Percentiles rank a stretch among this genome's conserved stretches.
Evolutionary conservation across 2,797 vertebrate genomes (phyloP).

Genomic region (Enteromius unitaeniatus): DNA sequence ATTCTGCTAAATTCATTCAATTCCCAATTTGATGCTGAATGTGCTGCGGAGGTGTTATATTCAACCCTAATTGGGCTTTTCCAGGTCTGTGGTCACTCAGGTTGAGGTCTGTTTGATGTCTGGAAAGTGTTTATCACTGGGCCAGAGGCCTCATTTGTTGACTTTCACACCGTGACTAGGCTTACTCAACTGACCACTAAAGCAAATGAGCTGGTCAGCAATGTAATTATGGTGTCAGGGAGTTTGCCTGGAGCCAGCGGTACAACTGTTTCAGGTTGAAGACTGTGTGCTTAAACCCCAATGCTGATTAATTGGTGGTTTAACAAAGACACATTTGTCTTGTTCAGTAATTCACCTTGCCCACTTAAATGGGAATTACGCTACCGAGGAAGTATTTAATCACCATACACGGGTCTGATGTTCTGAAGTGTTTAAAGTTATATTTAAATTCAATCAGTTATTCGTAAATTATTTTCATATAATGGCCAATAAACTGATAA

Average conservation of each 20-base stretch:
- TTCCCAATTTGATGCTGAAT: conserved; percentile 51
- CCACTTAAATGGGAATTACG: conserved; percentile 43
- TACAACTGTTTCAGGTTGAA: conserved; percentile 45
- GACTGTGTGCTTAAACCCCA: conserved; percentile 16
- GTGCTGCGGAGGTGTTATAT: conserved; percentile 51
- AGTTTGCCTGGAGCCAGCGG: conserved; percentile 48
- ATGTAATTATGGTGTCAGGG: conserved; percentile 59
- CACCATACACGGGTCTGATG: neutral
- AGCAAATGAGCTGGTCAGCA: conserved; percentile 60
- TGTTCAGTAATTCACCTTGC: conserved; percentile 49
- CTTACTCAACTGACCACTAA: conserved; percentile 58
- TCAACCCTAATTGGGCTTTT: conserved; percentile 60
- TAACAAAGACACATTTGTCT: conserved; percentile 52
- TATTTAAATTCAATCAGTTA: neutral
- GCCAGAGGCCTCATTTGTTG: conserved; percentile 57
- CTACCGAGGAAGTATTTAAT: conserved; percentile 24
- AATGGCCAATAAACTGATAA: neutral
- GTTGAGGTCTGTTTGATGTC: conserved; percentile 59
- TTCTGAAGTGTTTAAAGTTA: neutral
- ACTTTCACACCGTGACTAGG: conserved; percentile 57
- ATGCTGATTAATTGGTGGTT: conserved; percentile 55
- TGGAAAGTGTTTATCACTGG: conserved; percentile 56
- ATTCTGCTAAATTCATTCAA: conserved; percentile 41
- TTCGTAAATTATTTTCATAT: neutral
- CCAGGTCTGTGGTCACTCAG: conserved; percentile 48